These are phyloP conservation scores for Oeneis ivallda DNA, from an alignment of 2,888 invertebrate species.

Conservation along the genomic window DNA sequence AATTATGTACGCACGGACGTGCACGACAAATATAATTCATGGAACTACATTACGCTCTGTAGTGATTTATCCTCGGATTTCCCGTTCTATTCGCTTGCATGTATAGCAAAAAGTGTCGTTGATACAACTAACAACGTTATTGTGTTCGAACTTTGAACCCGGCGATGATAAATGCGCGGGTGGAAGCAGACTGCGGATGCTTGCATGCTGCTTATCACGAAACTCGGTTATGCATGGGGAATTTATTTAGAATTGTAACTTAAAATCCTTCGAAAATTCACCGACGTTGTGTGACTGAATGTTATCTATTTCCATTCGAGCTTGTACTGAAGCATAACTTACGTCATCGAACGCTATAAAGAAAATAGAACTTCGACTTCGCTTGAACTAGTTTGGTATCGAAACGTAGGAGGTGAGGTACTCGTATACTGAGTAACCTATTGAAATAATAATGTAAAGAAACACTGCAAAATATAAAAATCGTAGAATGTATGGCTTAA, in stretches of 20 bases:
- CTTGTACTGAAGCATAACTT: constrained; percentile 32
- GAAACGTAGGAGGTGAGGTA: constrained; percentile 3
- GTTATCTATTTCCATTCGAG: constrained; percentile 38
- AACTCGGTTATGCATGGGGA: constrained; percentile 46
- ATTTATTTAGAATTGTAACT: constrained; percentile 48
- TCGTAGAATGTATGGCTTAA: background rate
- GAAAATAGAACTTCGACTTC: constrained; percentile 23
- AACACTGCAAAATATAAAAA: background rate
- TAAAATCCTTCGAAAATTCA: constrained; percentile 40
- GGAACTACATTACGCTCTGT: constrained; percentile 20
- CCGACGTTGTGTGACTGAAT: constrained; percentile 37
- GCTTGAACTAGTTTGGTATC: background rate
- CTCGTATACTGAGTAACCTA: background rate
- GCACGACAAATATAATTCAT: constrained; percentile 23
- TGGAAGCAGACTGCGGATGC: constrained; percentile 52
- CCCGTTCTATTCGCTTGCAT: constrained; percentile 32
- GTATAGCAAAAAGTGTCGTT: constrained; percentile 44
- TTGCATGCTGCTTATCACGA: constrained; percentile 65
- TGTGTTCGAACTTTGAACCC: constrained; percentile 70
- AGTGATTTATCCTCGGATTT: constrained; percentile 35
- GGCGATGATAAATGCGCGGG: constrained; percentile 61
- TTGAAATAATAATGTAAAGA: background rate
- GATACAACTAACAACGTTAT: constrained; percentile 50
- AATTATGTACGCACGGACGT: background rate
- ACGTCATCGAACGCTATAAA: constrained; percentile 27